Base-by-base conservation (phyloP, 1,140 invertebrate species). In the Caenorhabditis tropicalis region DNA sequence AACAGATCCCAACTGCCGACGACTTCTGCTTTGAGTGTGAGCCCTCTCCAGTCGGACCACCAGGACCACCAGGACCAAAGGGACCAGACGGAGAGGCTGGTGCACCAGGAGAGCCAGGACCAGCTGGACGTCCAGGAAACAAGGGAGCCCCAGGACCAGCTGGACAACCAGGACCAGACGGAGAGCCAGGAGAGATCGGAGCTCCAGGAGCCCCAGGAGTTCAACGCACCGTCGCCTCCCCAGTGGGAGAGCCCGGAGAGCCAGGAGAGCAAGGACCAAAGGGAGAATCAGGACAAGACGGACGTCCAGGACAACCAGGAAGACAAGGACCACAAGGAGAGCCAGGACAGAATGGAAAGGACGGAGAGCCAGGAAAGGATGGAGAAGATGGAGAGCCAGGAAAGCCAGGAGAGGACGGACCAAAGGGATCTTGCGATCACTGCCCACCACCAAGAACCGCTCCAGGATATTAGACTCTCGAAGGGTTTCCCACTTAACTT, bases 1-100 rank as follows among this genome's bases (percentile, higher is more conserved):
- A 85, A 39, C 81, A 81, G n/a, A 43, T 79, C 31, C 86, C 86
- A 21, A 70, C 70, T 15, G 70, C 79, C 12, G 87, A 83, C 0
- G 86, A 85, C 82, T 87, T 87, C 80, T 88, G 87, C 84, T 88
- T 88, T 65, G 87, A 88, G 36, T 88, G 65, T n/a, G 65, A 79
- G 31, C 74, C 82, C 21, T 80, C 74, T 27, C 82, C 82, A 79
- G 65, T 65, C 21, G 82, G 85, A 86, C 82, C 82, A 48, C 82
- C 74, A 27, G 85, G 82, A 81, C 81, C 82, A 33, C 58, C 39
- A 48, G 82, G 82, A 83, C 53, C 48, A 58, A 82, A 82, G 81
- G 81, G 81, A 82, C 48, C 49, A 27, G 51, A 82, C n/a, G 81
- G 81, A 36, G 53, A 82, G 16, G 33, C 36, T 29, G 65, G 65